Conservation (phyloP, 2,888 invertebrate species). For the Listrodromus nycthemerus region DNA sequence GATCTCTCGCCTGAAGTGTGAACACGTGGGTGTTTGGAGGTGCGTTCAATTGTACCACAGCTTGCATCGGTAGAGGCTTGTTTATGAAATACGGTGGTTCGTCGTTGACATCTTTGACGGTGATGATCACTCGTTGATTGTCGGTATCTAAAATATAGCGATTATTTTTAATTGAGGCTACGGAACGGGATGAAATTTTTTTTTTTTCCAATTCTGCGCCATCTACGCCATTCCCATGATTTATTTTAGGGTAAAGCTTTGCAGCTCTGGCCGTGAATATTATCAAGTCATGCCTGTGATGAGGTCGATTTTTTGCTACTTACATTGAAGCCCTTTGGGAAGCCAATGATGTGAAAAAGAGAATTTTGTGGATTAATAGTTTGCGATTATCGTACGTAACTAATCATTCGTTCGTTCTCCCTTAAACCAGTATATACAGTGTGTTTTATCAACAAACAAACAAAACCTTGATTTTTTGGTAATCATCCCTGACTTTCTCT, state of each 20-base stretch:
- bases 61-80: slow-evolving; percentile 98
- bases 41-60: slow-evolving; percentile 97
- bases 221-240: slow-evolving; percentile 43
- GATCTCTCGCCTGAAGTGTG: slow-evolving; percentile 98
- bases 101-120: slow-evolving; percentile 98
- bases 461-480: too few relatives aligned
- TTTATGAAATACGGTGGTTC: slow-evolving; percentile 99
- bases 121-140: slow-evolving; percentile 97
- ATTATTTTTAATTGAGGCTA: not conserved
- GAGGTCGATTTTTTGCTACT: slow-evolving; percentile 76
- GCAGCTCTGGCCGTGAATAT: slow-evolving; percentile 49
- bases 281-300: slow-evolving; percentile 51
- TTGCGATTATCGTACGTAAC: slow-evolving; percentile 9
- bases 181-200: not conserved
- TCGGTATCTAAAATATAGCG: slow-evolving; percentile 91
- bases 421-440: slow-evolving; percentile 26
- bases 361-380: slow-evolving; percentile 57
- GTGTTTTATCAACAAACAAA: not conserved
- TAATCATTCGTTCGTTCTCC: slow-evolving; percentile 9
- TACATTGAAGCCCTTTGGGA: slow-evolving; percentile 83
- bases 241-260: slow-evolving; percentile 46
- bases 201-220: not conserved
- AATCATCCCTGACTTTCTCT: too few relatives aligned
- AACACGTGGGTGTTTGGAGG: slow-evolving; percentile 98
- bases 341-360: slow-evolving; percentile 76